phyloP scores from a whole-genome alignment of 1,140 invertebrate genomes.

The Harpegnathos saltator region DNA sequence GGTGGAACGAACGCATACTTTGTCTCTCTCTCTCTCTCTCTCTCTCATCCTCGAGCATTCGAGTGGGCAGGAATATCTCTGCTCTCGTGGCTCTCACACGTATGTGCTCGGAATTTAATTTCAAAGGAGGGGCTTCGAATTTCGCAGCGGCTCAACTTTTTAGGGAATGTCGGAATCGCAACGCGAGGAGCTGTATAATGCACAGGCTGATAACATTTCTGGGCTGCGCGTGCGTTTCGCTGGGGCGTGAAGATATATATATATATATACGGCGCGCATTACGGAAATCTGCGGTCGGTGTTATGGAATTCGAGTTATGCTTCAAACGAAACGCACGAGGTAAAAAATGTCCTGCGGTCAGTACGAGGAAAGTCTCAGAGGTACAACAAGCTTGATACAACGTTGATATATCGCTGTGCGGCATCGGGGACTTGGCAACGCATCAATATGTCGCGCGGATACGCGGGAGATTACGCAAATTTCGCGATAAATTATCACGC shows the following conservation, averaged over 20 bases:
- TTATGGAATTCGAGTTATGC: conserved; percentile 12
- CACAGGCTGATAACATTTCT: neutral
- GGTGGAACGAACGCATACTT: neutral
- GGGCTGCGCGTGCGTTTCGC: neutral
- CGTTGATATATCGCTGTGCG: neutral
- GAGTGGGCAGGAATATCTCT: too few species aligned
- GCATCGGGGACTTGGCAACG: neutral
- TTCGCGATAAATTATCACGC: too few species aligned
- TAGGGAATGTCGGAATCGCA: neutral
- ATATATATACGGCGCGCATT: neutral
- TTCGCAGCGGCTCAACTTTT: neutral
- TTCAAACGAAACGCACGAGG: conserved; percentile 10
- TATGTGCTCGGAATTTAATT: neutral
- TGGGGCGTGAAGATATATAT: neutral
- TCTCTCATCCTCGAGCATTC: too few species aligned
- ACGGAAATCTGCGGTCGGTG: conserved; percentile 23
- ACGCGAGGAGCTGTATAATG: neutral
- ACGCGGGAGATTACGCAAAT: too few species aligned
- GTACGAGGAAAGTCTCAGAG: neutral
- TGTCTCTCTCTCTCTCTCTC: too few species aligned
- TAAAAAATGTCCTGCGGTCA: neutral
- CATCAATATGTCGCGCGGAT: too few species aligned
- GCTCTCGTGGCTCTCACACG: too few species aligned
- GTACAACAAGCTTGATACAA: neutral
- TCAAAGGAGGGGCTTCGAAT: neutral